Base-by-base conservation (phyloP, 1,140 invertebrate species). In the Frieseomelitta varia region DNA sequence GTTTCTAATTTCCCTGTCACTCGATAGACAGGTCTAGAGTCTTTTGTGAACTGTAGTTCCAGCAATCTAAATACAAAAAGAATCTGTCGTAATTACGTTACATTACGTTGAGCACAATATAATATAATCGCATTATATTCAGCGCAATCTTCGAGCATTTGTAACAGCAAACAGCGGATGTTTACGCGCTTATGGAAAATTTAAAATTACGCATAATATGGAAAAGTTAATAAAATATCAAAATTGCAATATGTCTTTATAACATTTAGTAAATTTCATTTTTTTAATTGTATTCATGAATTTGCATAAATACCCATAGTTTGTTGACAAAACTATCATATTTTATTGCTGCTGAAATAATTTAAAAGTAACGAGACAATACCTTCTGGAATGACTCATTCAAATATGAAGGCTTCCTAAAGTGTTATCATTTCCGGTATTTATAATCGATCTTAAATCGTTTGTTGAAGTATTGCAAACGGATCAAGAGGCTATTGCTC, bases 401-500 rank as follows among this genome's bases (percentile, higher is more conserved):
- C 24, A 30, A 55, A 30, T 34, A 68, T 24, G 30, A 79, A 79
- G 10, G 21, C 47, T 68, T 55, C 19, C n/a, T 68, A 67, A 79
- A 51, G 12, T 63, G 24, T 79, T 79, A 58, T 27, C 10, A 21
- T 12, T 51, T 21, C 24, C 24, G 58, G 14, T 58, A 75, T 75
- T 58, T n/a, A 75, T 56, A 53, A 75, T 67, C 53, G 24, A 56
- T 79, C 17, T n/a, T 53, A 56, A 24, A 27, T 53, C 34, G 53
- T 68, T 58, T 56, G 27, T 69, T 17, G 19, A 21, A 81, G 6
- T 27, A 65, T 34, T n/a, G 34, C 34, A 63, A 55, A 55, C 14
- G 51, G 47, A 79, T 30, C n/a, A 65, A 6, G 47, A 84, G 76
- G 47, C 51, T 73, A 14, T 80, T 67, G 71, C 56, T 80, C 77